phyloP scores from a whole-genome alignment of 2,797 vertebrate genomes.

The Hydrophis major region DNA sequence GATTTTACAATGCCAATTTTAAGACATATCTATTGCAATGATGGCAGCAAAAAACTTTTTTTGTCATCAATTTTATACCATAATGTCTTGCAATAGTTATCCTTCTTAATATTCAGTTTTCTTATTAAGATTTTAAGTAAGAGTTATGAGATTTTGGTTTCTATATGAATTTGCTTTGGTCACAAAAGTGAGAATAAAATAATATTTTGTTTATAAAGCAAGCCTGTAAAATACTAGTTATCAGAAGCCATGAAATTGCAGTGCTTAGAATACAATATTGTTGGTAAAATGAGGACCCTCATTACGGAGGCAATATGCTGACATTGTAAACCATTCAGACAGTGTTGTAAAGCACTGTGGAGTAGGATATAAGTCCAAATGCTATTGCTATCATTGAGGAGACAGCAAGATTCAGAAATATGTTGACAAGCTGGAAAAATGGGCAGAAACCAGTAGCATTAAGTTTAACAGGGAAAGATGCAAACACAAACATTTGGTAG shows the following conservation, averaged over 20 bases:
- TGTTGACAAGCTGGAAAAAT: background rate
- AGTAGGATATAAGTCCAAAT: background rate
- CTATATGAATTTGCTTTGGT: conserved; percentile 57
- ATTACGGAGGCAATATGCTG: background rate
- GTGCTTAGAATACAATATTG: background rate
- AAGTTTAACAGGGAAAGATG: background rate
- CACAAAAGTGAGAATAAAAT: conserved; percentile 51
- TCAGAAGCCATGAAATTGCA: background rate
- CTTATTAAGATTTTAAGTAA: conserved; percentile 4
- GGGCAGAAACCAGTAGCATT: background rate
- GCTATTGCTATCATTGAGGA: background rate
- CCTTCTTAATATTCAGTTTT: background rate
- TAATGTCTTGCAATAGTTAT: background rate
- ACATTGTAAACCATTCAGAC: background rate
- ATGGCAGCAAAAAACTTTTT: background rate
- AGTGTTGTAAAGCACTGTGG: background rate
- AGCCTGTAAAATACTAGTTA: conserved; percentile 63
- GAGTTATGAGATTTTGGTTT: conserved; percentile 46
- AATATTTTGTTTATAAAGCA: conserved; percentile 43
- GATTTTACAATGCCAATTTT: background rate
- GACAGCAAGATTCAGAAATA: background rate
- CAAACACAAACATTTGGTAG: background rate
- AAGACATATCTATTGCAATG: background rate
- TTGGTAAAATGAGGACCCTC: background rate
- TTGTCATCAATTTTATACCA: background rate